Evolutionary conservation across 1,140 invertebrate genomes (phyloP), one percentile per base, ranked within the genome.

Genomic region (Mesaphorura yosii): DNA sequence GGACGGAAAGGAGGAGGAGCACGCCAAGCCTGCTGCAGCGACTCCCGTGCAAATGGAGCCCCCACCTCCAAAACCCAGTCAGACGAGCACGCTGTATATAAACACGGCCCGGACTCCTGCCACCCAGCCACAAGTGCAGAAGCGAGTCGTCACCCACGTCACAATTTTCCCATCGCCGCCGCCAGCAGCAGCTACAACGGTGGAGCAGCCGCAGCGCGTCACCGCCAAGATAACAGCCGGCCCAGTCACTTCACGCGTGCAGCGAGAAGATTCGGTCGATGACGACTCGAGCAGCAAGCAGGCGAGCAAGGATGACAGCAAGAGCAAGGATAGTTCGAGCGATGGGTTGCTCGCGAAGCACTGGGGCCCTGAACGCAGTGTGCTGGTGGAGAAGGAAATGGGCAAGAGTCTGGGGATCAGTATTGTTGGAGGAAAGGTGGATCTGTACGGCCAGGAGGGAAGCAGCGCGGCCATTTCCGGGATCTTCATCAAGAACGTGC

Each of bases 401-500:
- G 78, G 78, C 19, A 78, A 78, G 71, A 76, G 82, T 65, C 73
- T 95, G 12, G 94, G 94, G 1, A 94, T 98, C 68, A 94, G 88
- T 70, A 97, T 98, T 64, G 92, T 98, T 42, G 90, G 93, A 49
- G 91, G 91, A 59, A 90, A 92, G 76, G 88, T 81, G 53, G 78
- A 80, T 59, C 63, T 78, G 49, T 75, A 73, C 64, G 75, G 76
- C 64, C 66, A 68, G 10, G 66, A 68, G 53, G 66, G 70, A 42
- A 66, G 64, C 66, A 67, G 67, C 6, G 68, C 67, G 44, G 73
- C 75, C 23, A 72, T 95, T 54, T 84, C 89, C 42, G 94, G 94
- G 15, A 97, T 98, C 65, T 98, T 98, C 69, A 93, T 98, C 61
- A 98, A 98, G 71, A 91, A 94, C 69, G 92, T 98, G 7, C 76